Conservation (phyloP, 2,888 invertebrate genomes). For the Autographa gamma region DNA sequence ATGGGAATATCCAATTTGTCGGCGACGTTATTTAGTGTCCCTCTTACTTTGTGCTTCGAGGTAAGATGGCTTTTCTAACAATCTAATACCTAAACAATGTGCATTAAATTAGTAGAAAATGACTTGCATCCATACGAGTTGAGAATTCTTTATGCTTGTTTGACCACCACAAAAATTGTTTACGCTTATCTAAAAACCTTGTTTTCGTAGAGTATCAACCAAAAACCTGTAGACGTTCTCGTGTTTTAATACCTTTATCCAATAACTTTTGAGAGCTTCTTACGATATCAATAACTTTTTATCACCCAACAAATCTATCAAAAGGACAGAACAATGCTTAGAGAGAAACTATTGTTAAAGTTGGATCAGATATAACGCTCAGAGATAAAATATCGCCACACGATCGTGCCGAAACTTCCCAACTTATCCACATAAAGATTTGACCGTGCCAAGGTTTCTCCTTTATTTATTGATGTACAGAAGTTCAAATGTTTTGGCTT, state of each 20-base stretch:
- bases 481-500: constrained; percentile 54
- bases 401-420: constrained; percentile 51
- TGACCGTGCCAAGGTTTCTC: constrained; percentile 59
- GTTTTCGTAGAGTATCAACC: too few species aligned
- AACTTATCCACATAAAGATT: constrained; percentile 62
- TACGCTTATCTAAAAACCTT: too few species aligned
- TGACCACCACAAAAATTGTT: too few species aligned
- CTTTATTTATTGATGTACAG: constrained; percentile 61
- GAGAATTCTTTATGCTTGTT: too few species aligned
- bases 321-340: constrained; percentile 30
- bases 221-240: not conserved
- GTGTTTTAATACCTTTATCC: not conserved
- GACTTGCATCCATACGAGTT: not conserved
- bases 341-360: constrained; percentile 33
- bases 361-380: constrained; percentile 52
- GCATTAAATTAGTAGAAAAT: not conserved
- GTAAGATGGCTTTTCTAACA: constrained; percentile 7
- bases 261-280: constrained; percentile 1
- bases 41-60: not conserved
- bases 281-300: constrained; percentile 11
- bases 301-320: constrained; percentile 17
- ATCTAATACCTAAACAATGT: not conserved
- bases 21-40: constrained; percentile 9
- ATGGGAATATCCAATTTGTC: constrained; percentile 36
- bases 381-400: constrained; percentile 59